Evolutionary conservation across 2,888 invertebrate genomes (phyloP), one percentile per base, ranked within the genome.

Genomic region (Eustalomyia histrio): DNA sequence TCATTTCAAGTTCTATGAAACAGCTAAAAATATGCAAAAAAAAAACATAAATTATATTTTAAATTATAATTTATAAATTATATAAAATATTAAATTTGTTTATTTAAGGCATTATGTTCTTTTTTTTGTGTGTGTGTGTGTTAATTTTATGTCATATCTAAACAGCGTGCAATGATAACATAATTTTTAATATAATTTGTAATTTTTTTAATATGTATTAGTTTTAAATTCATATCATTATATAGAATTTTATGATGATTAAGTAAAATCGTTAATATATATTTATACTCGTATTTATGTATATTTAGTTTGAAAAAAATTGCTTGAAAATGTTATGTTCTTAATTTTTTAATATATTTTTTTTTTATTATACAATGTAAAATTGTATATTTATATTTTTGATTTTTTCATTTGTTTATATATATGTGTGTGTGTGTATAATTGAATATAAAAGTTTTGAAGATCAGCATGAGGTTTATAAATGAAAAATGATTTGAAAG

Each of bases 121-220:
- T 65, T 82, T 73, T 43, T 7, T 12, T n/a, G 17, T 29, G 1
- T 4, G 2, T 21, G 24, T 57, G 17, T 16, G 55, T 64, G 61
- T 74, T 60, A 53, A 60, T 75, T 81, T 83, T 57, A 79, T 73
- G 72, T 76, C 72, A 76, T 76, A 68, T 80, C 67, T 80, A 57
- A 73, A 67, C 55, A 76, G 69, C 69, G 69, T 81, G 76, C 76
- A 80, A 69, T 65, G 60, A 69, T 80, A 76, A 73, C 73, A 73
- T 76, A 64, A 69, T 50, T 39, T 35, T 60, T 18, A 14, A 60
- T 58, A 57, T 29, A 29, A 24, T 57, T 55, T 67, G 2, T 53
- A 53, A 43, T 65, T 64, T 10, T 33, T 60, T 74, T 57, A n/a
- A 21, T 74, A 43, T 17, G 18, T 68, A 12, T 57, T 76, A 29